Evolutionary conservation across 1,140 invertebrate genomes (phyloP), one percentile per base, ranked within the genome.

Genomic region (Drosophila busckii): DNA sequence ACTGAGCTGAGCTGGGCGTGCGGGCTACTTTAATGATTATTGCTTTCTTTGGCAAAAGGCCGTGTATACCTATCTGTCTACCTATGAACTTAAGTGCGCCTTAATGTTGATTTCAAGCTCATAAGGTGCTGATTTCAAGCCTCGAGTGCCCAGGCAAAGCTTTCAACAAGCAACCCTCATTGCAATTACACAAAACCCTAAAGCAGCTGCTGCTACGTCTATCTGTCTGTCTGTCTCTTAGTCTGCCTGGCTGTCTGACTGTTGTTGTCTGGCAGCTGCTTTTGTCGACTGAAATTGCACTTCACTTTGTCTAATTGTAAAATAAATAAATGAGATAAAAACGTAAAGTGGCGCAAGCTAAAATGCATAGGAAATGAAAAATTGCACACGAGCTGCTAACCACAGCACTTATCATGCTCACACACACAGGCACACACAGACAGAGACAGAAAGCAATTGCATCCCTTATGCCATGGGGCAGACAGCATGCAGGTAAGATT

Each of bases 261-360:
- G 42, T 48, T 38, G 31, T 31, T 54, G 41, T 35, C 37, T 45
- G 29, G 20, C 45, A 37, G 50, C 28, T n/a, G n/a, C n/a, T n/a
- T n/a, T n/a, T n/a, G n/a, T n/a, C n/a, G n/a, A n/a, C 29, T 52
- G 52, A 34, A 71, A 71, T 45, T 56, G 69, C 69, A 73, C 70
- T 73, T 73, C 69, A 73, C 70, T 73, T 73, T 73, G 69, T 73
- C 69, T 73, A 73, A 73, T 73, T 73, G 70, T 73, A 73, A 73
- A 73, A 73, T 73, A 73, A 73, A 73, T 73, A 73, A 73, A 73
- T 73, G 58, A 73, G 70, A 73, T 73, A 73, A 73, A 67, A 73
- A 73, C 50, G 52, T 49, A 45, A 73, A 67, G 62, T 67, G 46
- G 41, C 55, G 65, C 40, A 41, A 42, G 55, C 28, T 34, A 52